These are phyloP conservation scores for Spermophilus dauricus DNA, from an alignment of 2,113 vertebrate species.

Conservation along the genomic window DNA sequence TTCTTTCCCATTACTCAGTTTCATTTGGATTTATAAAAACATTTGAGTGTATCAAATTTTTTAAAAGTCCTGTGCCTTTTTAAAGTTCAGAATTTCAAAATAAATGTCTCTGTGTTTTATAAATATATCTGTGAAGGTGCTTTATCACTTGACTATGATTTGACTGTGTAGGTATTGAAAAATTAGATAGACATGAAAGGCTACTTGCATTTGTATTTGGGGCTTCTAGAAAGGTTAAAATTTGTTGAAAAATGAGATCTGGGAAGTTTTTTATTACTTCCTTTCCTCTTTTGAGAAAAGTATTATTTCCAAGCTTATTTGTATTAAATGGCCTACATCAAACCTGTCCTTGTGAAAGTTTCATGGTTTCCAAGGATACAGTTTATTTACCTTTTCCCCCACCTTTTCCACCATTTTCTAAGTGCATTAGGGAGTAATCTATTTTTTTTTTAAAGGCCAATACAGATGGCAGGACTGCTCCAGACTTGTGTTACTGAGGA, in stretches of 20 bases:
- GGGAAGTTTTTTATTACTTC: background rate
- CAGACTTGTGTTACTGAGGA: background rate
- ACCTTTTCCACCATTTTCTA: background rate
- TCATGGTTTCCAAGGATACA: background rate
- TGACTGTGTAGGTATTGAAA: background rate
- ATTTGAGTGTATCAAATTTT: background rate
- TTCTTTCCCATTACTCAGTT: conserved; percentile 4
- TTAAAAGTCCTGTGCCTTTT: background rate
- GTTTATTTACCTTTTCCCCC: background rate
- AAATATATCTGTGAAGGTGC: background rate
- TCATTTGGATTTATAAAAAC: background rate
- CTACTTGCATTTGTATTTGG: background rate
- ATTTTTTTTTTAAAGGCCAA: background rate
- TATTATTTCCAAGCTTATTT: background rate
- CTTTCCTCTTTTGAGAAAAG: background rate
- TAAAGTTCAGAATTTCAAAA: conserved; percentile 49
- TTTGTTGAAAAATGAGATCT: background rate
- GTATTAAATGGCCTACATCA: background rate
- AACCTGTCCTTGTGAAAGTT: conserved; percentile 7
- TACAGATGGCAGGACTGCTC: background rate
- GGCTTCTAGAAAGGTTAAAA: background rate
- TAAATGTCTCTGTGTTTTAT: background rate
- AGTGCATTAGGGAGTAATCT: background rate
- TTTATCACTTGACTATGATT: conserved; percentile 4
- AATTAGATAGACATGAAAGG: background rate